Evolutionary conservation across 1,140 invertebrate genomes (phyloP).

Genomic region (Frieseomelitta varia): DNA sequence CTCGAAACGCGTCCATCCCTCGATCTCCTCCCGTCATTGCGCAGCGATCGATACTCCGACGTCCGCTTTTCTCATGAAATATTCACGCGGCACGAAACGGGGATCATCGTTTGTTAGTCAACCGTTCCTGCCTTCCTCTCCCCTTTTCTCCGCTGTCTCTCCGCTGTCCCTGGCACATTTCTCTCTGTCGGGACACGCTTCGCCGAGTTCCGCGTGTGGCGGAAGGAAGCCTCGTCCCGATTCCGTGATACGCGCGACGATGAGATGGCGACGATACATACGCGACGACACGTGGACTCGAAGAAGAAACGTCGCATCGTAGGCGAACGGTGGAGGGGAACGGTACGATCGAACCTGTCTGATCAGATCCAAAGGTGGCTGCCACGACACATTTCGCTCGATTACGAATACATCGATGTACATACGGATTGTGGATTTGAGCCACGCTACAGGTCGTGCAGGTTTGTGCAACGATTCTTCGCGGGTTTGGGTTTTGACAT

Average conservation of each 20-base stretch:
- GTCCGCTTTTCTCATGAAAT: constrained; percentile 72
- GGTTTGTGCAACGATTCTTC: constrained; percentile 9
- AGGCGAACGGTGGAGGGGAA: too few relatives aligned
- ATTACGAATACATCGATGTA: constrained; percentile 1
- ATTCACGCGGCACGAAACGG: constrained; percentile 70
- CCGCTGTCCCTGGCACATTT: constrained; percentile 52
- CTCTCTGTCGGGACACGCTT: constrained; percentile 12
- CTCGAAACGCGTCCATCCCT: constrained; percentile 43
- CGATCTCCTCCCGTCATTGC: constrained; percentile 24
- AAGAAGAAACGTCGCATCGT: not conserved
- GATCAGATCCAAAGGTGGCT: not conserved
- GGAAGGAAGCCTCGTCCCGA: constrained; percentile 13
- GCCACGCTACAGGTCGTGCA: not conserved
- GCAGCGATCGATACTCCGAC: constrained; percentile 12
- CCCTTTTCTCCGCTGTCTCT: constrained; percentile 1
- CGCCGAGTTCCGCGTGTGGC: not conserved
- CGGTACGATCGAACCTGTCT: not conserved
- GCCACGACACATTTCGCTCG: not conserved
- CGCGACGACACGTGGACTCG: not conserved
- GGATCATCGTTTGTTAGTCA: constrained; percentile 76
- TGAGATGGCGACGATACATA: not conserved
- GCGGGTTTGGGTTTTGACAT: too few relatives aligned
- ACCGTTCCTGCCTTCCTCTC: constrained; percentile 31
- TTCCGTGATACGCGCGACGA: not conserved
- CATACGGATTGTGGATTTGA: not conserved